Evolutionary conservation across 1,140 invertebrate species (phyloP).

Genomic region (Diorhabda elongata): DNA sequence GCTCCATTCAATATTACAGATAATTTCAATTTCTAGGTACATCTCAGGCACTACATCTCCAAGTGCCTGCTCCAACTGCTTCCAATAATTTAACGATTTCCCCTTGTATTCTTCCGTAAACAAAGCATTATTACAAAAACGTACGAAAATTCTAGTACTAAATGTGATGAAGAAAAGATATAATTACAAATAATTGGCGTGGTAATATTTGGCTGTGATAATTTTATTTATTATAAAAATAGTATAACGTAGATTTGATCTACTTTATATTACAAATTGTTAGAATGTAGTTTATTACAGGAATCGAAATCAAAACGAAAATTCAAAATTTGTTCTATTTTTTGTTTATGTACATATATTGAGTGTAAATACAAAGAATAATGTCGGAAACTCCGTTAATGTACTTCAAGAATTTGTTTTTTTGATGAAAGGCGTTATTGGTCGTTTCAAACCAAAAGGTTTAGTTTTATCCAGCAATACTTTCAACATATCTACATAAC

Average conservation of each 20-base stretch:
- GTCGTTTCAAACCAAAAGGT: too few species aligned
- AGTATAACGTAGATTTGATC: constrained; percentile 14
- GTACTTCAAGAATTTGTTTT: too few species aligned
- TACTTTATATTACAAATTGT: constrained; percentile 11
- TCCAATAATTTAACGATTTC: constrained; percentile 21
- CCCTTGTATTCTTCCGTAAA: constrained; percentile 28
- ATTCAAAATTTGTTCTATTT: constrained; percentile 4
- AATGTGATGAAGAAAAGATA: constrained; percentile 7
- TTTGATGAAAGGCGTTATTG: too few species aligned
- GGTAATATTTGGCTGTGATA: constrained; percentile 21
- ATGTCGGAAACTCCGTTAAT: too few species aligned
- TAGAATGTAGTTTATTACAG: not conserved
- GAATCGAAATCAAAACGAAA: not conserved
- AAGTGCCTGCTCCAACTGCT: constrained; percentile 34
- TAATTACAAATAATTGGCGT: constrained; percentile 9
- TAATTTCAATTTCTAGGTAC: constrained; percentile 9
- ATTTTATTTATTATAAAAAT: constrained; percentile 13
- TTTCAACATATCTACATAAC: too few species aligned
- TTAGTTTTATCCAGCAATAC: too few species aligned
- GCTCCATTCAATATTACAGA: too few species aligned
- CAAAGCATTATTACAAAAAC: constrained; percentile 4
- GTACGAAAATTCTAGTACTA: constrained; percentile 12
- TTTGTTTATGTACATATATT: not conserved
- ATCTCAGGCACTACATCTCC: constrained; percentile 31
- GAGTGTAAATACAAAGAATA: not conserved